Evolutionary conservation across 2,113 vertebrate genomes (phyloP).

Genomic region (Eretmochelys imbricata): DNA sequence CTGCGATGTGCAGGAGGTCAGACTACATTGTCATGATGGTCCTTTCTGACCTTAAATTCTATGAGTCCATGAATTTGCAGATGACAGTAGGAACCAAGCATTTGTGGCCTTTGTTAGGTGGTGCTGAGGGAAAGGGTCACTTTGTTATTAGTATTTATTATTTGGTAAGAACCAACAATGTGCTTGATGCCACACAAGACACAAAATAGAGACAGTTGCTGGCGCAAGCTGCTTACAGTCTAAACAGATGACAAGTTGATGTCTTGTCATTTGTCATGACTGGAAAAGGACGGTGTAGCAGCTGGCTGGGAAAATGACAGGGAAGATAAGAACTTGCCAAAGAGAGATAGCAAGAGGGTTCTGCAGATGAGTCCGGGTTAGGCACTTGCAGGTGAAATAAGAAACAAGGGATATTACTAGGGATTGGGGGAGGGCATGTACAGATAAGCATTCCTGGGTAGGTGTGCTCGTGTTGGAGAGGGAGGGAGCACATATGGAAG

Average conservation of each 20-base stretch:
- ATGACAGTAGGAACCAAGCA: neutral
- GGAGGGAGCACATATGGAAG: accelerated
- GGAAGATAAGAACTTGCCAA: neutral
- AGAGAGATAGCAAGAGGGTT: neutral
- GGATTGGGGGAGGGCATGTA: neutral
- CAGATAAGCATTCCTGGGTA: neutral
- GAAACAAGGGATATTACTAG: neutral
- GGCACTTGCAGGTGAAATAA: neutral
- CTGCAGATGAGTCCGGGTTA: neutral
- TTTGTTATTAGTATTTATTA: slow-evolving; percentile 6
- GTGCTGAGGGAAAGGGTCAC: accelerated
- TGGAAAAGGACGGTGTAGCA: neutral
- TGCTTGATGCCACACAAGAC: neutral
- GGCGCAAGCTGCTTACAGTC: neutral
- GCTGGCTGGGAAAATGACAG: neutral
- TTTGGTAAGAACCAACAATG: neutral
- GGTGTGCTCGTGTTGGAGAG: accelerated
- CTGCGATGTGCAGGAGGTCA: neutral
- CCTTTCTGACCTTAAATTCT: neutral
- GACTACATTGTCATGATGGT: neutral
- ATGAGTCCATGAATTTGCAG: neutral
- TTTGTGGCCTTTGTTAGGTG: neutral
- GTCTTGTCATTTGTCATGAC: neutral
- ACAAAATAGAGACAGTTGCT: slow-evolving; percentile 12
- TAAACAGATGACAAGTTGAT: neutral